These are phyloP conservation scores for Butorides virescens DNA, from an alignment of 2,113 vertebrate species.

Conservation along the genomic window DNA sequence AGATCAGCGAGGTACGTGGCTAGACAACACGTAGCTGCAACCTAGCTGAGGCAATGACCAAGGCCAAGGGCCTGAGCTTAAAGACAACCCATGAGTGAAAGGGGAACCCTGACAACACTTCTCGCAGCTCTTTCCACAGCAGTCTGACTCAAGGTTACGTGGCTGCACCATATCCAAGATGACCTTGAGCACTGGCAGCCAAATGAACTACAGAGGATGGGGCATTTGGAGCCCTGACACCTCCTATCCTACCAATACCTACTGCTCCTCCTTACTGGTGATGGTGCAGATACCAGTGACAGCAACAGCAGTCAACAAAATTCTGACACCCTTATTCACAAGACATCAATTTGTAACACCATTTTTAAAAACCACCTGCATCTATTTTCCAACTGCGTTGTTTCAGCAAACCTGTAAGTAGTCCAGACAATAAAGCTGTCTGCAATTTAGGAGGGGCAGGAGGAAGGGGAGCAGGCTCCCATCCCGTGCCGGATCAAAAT, in stretches of 20 bases:
- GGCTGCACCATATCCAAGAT: neutral
- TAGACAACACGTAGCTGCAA: neutral
- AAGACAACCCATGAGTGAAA: neutral
- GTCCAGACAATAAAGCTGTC: neutral
- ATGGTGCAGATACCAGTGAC: neutral
- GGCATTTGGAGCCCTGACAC: neutral
- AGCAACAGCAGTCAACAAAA: neutral
- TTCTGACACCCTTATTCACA: neutral
- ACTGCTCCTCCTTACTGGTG: neutral
- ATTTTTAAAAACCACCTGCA: neutral
- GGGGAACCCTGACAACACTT: neutral
- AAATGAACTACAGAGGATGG: neutral
- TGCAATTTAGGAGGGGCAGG: neutral
- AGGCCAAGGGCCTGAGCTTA: neutral
- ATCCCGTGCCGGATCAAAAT: neutral
- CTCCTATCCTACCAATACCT: neutral
- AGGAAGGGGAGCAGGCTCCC: neutral
- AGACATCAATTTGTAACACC: neutral
- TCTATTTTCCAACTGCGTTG: neutral
- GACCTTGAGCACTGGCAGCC: rapidly evolving
- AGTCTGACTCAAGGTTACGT: neutral
- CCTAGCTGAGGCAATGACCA: neutral
- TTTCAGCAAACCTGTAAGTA: neutral
- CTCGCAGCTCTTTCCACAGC: neutral
- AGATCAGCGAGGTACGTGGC: rapidly evolving